Evolutionary conservation across 2,797 vertebrate species (phyloP).

Genomic region (Schizopygopsis pylzovi): DNA sequence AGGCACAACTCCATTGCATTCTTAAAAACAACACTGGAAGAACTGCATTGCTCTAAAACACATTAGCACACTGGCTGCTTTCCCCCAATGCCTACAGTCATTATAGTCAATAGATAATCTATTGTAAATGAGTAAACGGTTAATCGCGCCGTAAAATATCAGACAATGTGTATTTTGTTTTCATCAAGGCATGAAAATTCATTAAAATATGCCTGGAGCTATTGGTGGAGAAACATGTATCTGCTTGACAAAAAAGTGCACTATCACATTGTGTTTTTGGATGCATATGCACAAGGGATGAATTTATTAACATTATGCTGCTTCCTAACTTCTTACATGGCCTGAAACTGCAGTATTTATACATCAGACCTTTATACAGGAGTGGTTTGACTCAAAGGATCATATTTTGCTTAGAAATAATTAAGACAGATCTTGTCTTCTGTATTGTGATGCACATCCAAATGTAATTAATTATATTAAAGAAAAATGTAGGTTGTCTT

Average conservation of each 20-base stretch:
- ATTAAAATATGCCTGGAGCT: slow-evolving; percentile 14
- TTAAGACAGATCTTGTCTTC: neutral
- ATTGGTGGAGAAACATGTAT: neutral
- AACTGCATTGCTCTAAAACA: neutral
- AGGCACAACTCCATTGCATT: neutral
- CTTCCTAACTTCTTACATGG: neutral
- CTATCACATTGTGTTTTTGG: neutral
- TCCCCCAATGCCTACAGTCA: neutral
- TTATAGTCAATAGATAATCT: slow-evolving; percentile 10
- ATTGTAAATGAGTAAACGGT: neutral
- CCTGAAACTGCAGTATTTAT: neutral
- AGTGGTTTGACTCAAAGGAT: neutral
- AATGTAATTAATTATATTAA: neutral
- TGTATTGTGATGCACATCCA: neutral
- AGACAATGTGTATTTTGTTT: neutral
- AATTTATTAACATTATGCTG: neutral
- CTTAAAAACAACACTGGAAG: slow-evolving; percentile 16
- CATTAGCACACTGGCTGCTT: neutral
- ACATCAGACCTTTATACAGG: neutral
- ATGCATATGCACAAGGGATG: neutral
- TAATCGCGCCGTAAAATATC: neutral
- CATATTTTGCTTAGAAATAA: neutral
- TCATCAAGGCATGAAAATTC: slow-evolving; percentile 13
- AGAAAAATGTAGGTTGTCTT: neutral
- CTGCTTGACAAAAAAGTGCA: neutral